Percentiles rank a stretch among this genome's conserved stretches.
phyloP scores from a whole-genome alignment of 2,888 invertebrate genomes.

The Zaprionus lineosus region DNA sequence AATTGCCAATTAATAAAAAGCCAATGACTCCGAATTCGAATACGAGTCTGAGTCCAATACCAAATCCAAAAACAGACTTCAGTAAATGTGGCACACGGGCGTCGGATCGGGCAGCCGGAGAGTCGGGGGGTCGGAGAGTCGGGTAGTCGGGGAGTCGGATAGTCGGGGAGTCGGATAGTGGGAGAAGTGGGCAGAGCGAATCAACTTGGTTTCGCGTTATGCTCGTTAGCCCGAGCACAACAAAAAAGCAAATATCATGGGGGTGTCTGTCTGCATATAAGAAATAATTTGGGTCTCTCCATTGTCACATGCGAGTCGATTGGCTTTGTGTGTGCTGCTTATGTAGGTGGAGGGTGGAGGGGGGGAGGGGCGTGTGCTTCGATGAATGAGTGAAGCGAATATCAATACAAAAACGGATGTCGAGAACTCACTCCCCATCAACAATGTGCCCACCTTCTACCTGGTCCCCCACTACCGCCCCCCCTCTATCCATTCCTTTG shows the following conservation, averaged over 20 bases:
- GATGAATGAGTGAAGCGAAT: conserved; percentile 42
- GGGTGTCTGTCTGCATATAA: conserved; percentile 66
- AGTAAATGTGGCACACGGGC: no score
- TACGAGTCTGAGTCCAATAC: conserved; percentile 19
- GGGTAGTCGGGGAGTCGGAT: no score
- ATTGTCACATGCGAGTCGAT: conserved; percentile 54
- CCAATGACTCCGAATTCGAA: conserved; percentile 48
- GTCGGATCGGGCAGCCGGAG: no score
- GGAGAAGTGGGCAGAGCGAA: conserved; percentile 56
- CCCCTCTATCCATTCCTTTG: not conserved
- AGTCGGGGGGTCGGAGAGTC: no score
- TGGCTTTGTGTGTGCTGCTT: conserved; percentile 18
- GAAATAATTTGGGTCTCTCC: conserved; percentile 51
- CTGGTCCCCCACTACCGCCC: not conserved
- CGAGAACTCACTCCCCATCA: conserved; percentile 27
- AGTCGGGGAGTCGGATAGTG: no score
- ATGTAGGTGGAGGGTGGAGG: not conserved
- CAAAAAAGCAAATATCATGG: conserved; percentile 45
- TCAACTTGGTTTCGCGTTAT: conserved; percentile 56
- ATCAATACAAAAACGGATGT: conserved; percentile 48
- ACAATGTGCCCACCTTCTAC: no score
- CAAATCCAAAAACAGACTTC: conserved; percentile 9
- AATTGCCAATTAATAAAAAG: conserved; percentile 72
- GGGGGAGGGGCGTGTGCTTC: conserved; percentile 1
- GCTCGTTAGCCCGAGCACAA: conserved; percentile 41